Evolutionary conservation across 2,113 vertebrate genomes (phyloP).

Genomic region (Progne subis): DNA sequence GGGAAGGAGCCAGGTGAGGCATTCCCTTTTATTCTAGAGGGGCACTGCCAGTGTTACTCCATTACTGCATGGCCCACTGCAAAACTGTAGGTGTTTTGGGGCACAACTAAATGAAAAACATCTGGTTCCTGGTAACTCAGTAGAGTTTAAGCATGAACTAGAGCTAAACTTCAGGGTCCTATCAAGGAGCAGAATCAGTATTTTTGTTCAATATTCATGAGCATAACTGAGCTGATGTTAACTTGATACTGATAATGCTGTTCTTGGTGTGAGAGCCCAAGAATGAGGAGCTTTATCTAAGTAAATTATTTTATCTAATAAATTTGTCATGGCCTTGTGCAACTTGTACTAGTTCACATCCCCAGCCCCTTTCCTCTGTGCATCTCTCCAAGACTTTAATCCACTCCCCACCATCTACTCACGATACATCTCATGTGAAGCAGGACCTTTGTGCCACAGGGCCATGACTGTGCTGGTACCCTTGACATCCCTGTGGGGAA

Average conservation of each 20-base stretch:
- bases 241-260: neutral
- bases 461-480: neutral
- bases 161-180: neutral
- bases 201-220: neutral
- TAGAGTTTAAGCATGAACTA: neutral
- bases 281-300: neutral
- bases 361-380: neutral
- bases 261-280: neutral
- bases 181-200: neutral
- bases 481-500: rapidly evolving
- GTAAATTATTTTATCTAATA: neutral
- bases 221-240: neutral
- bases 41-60: neutral
- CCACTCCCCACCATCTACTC: neutral
- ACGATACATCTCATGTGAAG: rapidly evolving
- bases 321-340: neutral
- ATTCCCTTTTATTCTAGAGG: neutral
- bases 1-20: neutral
- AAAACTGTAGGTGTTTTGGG: neutral
- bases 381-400: neutral
- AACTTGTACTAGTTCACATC: neutral
- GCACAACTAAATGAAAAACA: neutral
- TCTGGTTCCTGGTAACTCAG: neutral
- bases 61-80: neutral
- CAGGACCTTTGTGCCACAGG: neutral